phyloP scores from a whole-genome alignment of 2,113 vertebrate species.

The Megatriorchis doriae region DNA sequence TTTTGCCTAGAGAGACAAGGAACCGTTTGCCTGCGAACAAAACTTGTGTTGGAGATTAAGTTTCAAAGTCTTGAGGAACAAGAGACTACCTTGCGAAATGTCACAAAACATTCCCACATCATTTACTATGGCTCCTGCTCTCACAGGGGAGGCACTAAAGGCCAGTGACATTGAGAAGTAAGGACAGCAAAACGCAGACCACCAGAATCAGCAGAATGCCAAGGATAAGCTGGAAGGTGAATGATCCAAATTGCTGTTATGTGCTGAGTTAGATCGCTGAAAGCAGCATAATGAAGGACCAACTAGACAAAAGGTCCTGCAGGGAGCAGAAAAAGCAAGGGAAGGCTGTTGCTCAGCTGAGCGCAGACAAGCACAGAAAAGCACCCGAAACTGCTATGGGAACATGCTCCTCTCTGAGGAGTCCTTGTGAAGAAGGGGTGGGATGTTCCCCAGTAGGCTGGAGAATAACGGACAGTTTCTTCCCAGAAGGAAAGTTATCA shows the following conservation, averaged over 20 bases:
- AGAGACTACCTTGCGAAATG: not conserved
- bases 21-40: not conserved
- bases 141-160: not conserved
- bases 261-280: not conserved
- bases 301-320: not conserved
- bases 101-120: not conserved
- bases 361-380: accelerated
- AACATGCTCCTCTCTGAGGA: not conserved
- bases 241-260: not conserved
- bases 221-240: conserved; percentile 15
- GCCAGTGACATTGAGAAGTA: not conserved
- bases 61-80: not conserved
- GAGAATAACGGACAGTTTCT: not conserved
- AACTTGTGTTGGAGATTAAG: not conserved
- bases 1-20: not conserved
- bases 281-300: not conserved
- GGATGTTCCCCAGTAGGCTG: not conserved
- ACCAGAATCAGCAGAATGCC: conserved; percentile 22
- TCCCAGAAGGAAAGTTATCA: not conserved
- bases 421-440: not conserved
- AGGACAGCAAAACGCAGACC: not conserved
- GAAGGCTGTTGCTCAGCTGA: not conserved
- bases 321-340: not conserved
- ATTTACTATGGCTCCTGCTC: not conserved
- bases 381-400: not conserved